These are phyloP conservation scores for Lasaia peninsularis DNA, from an alignment of 1,140 invertebrate genomes.

Conservation along the genomic window DNA sequence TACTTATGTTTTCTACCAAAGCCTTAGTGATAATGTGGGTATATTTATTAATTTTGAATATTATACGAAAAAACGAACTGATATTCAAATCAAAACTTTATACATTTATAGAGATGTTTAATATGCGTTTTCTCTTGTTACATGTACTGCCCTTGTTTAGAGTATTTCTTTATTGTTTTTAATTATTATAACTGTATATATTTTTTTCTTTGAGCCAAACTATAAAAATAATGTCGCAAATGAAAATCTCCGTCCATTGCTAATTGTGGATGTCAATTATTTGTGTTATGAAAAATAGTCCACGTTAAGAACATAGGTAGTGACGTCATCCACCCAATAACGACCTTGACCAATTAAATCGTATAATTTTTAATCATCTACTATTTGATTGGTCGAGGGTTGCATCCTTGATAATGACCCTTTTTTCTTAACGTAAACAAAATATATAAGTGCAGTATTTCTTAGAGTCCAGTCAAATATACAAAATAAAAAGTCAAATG, in stretches of 20 bases:
- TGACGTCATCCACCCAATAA: no score
- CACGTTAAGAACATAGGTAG: no score
- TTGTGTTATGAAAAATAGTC: neutral
- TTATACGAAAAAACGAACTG: constrained; percentile 15
- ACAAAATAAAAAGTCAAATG: neutral
- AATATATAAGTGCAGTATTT: neutral
- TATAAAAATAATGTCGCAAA: neutral
- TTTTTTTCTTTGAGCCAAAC: neutral
- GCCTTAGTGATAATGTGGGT: constrained; percentile 49
- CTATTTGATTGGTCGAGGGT: no score
- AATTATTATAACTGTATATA: neutral
- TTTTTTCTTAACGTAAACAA: no score
- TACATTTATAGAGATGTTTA: constrained; percentile 5
- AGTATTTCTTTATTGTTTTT: neutral
- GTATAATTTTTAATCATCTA: no score
- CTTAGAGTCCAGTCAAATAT: neutral
- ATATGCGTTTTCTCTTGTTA: neutral
- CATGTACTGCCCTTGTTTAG: neutral
- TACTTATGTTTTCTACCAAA: constrained; percentile 66
- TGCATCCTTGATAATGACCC: no score
- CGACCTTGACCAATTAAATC: no score
- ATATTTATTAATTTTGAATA: constrained; percentile 31
- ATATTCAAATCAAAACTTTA: constrained; percentile 4
- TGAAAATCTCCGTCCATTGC: constrained; percentile 4
- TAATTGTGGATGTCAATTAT: constrained; percentile 7